phyloP scores from a whole-genome alignment of 1,140 invertebrate species.

The Calephelis nemesis region DNA sequence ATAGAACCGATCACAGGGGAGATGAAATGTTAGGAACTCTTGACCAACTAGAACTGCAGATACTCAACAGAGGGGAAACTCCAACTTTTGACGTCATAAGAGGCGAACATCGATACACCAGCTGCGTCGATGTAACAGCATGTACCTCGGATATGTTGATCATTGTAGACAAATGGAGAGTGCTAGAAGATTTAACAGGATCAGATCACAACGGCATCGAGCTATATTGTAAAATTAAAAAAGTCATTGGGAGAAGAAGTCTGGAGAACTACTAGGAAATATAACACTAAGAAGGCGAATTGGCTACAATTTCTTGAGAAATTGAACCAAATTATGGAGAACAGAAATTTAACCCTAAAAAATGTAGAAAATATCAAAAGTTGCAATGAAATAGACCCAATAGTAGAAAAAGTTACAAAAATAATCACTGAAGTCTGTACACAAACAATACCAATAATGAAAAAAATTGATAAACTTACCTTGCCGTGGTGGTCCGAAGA shows the following conservation, averaged over 20 bases:
- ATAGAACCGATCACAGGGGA: slow-evolving; percentile 24
- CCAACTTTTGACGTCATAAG: slow-evolving; percentile 37
- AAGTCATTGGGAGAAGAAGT: slow-evolving; percentile 14
- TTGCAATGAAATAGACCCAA: slow-evolving; percentile 5
- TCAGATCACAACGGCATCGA: slow-evolving; percentile 29
- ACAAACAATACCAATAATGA: no score
- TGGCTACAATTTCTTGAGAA: slow-evolving; percentile 27
- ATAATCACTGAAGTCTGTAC: background rate
- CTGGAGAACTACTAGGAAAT: slow-evolving; percentile 25
- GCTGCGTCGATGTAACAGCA: slow-evolving; percentile 35
- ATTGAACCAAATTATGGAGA: slow-evolving; percentile 22
- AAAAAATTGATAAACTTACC: no score
- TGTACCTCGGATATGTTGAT: slow-evolving; percentile 14
- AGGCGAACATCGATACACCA: slow-evolving; percentile 26
- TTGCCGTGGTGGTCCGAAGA: no score
- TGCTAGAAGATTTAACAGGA: slow-evolving; percentile 6
- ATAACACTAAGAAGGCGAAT: slow-evolving; percentile 32
- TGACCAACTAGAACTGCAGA: slow-evolving; percentile 21
- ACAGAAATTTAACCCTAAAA: background rate
- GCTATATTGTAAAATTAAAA: slow-evolving; percentile 17
- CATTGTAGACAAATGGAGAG: no score
- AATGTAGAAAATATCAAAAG: slow-evolving; percentile 15
- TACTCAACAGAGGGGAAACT: slow-evolving; percentile 31
- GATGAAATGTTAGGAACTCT: slow-evolving; percentile 22
- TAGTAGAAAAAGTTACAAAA: slow-evolving; percentile 12